phyloP scores from a whole-genome alignment of 2,888 invertebrate species.

The Agrotis clavis region DNA sequence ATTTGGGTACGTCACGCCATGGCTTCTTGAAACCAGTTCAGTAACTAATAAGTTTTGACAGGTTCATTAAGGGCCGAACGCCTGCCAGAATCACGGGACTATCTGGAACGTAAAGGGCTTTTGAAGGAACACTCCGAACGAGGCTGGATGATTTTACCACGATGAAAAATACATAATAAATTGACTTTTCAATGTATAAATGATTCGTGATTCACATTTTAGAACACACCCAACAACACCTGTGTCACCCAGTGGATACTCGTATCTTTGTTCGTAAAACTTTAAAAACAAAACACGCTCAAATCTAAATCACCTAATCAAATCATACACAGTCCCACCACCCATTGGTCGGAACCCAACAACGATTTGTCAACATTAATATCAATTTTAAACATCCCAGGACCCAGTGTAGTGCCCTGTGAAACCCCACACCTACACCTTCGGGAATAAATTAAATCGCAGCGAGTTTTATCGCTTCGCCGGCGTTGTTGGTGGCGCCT shows the following conservation, averaged over 20 bases:
- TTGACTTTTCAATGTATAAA: no score
- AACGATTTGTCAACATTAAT: slow-evolving; percentile 57
- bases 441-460: slow-evolving; percentile 73
- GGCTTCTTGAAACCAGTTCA: no score
- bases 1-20: background rate
- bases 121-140: no score
- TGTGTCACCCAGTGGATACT: background rate
- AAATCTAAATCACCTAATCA: slow-evolving; percentile 1
- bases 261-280: no score
- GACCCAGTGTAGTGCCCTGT: slow-evolving; percentile 43
- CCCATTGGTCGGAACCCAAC: slow-evolving; percentile 13
- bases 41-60: no score
- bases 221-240: no score
- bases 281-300: slow-evolving; percentile 10
- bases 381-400: slow-evolving; percentile 63
- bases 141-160: no score
- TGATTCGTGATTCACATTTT: background rate
- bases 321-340: slow-evolving; percentile 12
- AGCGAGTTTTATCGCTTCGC: slow-evolving; percentile 56
- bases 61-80: no score
- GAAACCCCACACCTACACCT: slow-evolving; percentile 76
- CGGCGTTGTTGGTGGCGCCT: slow-evolving; percentile 58
- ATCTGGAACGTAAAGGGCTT: no score
- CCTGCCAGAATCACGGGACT: no score
- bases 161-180: no score